Base-by-base conservation (phyloP, 2,113 vertebrate genomes). In the Cebidichthys violaceus region DNA sequence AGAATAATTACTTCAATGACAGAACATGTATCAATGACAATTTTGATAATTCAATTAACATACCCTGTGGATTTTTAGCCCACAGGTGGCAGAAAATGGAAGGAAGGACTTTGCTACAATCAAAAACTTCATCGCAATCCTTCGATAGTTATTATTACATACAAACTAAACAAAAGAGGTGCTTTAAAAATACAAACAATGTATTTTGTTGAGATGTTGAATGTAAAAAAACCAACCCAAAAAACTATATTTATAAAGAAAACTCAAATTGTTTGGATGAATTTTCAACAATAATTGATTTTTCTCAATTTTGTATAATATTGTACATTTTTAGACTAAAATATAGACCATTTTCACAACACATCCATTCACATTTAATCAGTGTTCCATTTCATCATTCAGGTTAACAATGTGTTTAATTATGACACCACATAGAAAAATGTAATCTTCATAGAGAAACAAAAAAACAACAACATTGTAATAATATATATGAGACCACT, bases 21-120 rank as follows among this genome's bases (percentile, higher is more conserved):
- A 79, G 29, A 76, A 65, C 77, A 86, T 47, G 50, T 75, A 69
- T 80, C 68, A 75, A 54, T 79, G 70, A 65, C 43, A 71, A 71
- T 64, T 73, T 17, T 69, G 17, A 55, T 70, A 65, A 50, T 77
- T 69, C 67, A 82, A 77, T 70, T 45, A 79, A 75, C 1, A 22
- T 31, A 73, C 74, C 55, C 61, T 62, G 78, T 70, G 50, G 83
- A 81, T 73, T 60, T 80, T 47, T 47, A 29, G 39, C 37, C 66
- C 54, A 76, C 47, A 55, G 81, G 24, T 73, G 78, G 50, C 70
- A 77, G 52, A 68, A 77, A 84, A 76, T 61, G 31, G 71, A 72
- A 72, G 39, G 79, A 82, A 68, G 43, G 43, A 77, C 74, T 75
- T 77, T 74, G 33, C 50, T 54, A 50, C 43, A 70, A 52, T 81